Base-by-base conservation (phyloP, 2,797 vertebrate genomes). In the Hypotaenidia okinawae region DNA sequence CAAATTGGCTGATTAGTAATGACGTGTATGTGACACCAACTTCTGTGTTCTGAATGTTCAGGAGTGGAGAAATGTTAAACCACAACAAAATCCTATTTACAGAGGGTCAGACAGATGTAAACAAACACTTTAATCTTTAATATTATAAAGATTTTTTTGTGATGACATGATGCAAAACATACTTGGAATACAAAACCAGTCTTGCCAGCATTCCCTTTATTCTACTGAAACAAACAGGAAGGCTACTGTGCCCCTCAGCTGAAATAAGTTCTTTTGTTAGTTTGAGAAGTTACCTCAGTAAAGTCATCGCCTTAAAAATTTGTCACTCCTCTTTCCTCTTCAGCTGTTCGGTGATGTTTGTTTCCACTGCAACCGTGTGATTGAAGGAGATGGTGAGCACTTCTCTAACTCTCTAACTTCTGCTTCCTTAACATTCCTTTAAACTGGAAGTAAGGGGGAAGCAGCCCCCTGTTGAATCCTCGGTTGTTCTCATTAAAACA, bases 261-360 rank as follows among this genome's bases (percentile, higher is more conserved):
- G 70, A 88, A 84, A 76, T 37, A 21, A 82, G 28, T 63, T 85
- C 28, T 43, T 91, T 52, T 81, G 49, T 68, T 89, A 43, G 37
- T 66, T 75, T 66, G 4, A 76, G 73, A 93, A 89, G 23, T 25
- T 76, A 39, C 47, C 22, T 68, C 1, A 1, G 41, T 62, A 55
- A 92, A 80, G 69, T 57, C 5, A 27, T 87, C 47, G 33, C 4
- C 35, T 61, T 67, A 83, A 95, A 87, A 91, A 25, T 30, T 3
- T 9, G 5, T 79, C 75, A 64, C 33, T 90, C 91, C 72, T 73
- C 32, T 72, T 81, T 86, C 16, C 3, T 94, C 77, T 96, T 72
- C 97, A 99, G 99, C 98, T 99, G 4, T 99, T 99, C 45, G 99
- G 99, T 91, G 99, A 99, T 93, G 99, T 99, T 92, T 99, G 99